Evolutionary conservation across 2,113 vertebrate species (phyloP), one percentile per base, ranked within the genome.

Genomic region (Megaptera novaeangliae): DNA sequence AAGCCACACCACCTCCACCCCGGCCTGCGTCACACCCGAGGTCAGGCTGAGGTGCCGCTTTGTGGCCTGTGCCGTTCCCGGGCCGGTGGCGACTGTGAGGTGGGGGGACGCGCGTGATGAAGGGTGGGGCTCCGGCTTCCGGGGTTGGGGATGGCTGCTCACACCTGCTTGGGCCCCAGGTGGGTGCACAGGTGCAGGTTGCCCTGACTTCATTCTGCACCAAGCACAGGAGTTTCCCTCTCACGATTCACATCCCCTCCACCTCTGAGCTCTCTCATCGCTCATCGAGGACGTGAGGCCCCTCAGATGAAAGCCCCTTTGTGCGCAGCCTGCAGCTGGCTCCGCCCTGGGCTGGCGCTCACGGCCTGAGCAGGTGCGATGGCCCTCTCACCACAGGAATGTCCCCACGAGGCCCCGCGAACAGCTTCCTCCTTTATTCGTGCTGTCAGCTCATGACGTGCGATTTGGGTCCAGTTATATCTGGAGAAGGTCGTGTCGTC

Each of bases 301-400:
- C 89, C 64, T 92, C 27, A 63, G 77, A 74, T 98, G 98, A 98
- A 98, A 98, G 98, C 96, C 46, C 97, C 98, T 98, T 98, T 98
- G 98, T 99, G 80, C n/a, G 2, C n/a, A 52, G 17, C 87, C 87
- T 80, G 95, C 94, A 96, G 97, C 88, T 93, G 95, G 98, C 98
- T 93, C 49, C 0, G 88, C 39, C 88, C 97, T 97, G 97, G 98
- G 63, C 63, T 3, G 25, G 1, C 7, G 49, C 23, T 36, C 31
- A 8, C 90, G 39, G 93, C 82, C 92, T 0, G 0, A 4, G 77
- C 97, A 98, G 98, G 98, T 97, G 94, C 77, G 95, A 92, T 21
- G 15, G 68, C 80, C 55, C 96, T 92, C 55, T 72, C 87, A 27
- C 0, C 2, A 0, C 85, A 93, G 89, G 4, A 3, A 18, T 41